Base-by-base conservation (phyloP, 2,113 vertebrate genomes). In the Callopanchax toddi region DNA sequence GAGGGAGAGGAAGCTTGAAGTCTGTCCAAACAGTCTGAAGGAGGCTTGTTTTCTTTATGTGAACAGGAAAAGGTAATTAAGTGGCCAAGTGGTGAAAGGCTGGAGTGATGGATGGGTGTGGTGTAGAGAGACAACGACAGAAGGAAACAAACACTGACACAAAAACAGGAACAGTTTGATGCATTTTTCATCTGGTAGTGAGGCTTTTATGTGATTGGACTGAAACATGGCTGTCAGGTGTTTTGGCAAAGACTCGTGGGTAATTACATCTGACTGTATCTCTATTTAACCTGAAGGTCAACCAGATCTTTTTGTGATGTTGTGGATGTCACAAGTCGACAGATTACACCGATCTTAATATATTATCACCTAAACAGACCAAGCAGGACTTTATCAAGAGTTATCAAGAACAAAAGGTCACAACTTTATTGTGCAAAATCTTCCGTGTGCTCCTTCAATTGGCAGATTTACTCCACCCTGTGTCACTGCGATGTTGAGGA, bases 51-150 rank as follows among this genome's bases (percentile, higher is more conserved):
- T 91, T 89, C 87, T 86, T 87, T 85, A 72, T 87, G 78, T 76
- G 82, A 87, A 81, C 86, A 89, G 84, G 86, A 90, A 90, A 87
- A 84, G 86, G 81, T 83, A 87, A 91, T 90, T 91, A 89, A 88
- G 73, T 88, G 77, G 74, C 75, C 79, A 74, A 86, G 79, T 89
- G 87, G 87, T 49, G 77, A 87, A 80, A 86, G 81, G 66, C 60
- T 57, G 59, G 66, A 85, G 65, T 87, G 91, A 92, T 89, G 83
- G 84, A 90, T 89, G 79, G 74, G 75, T 75, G 86, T 69, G 72
- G 71, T 83, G 74, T 72, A 65, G 81, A 82, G 49, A 78, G 67
- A 84, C 76, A 72, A 65, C 60, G 62, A 72, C n/a, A n/a, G n/a
- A n/a, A n/a, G n/a, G n/a, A n/a, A n/a, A n/a, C 67, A 54, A 53